These are phyloP conservation scores for Drosophila nikananu DNA, from an alignment of 1,140 invertebrate genomes.

Conservation along the genomic window DNA sequence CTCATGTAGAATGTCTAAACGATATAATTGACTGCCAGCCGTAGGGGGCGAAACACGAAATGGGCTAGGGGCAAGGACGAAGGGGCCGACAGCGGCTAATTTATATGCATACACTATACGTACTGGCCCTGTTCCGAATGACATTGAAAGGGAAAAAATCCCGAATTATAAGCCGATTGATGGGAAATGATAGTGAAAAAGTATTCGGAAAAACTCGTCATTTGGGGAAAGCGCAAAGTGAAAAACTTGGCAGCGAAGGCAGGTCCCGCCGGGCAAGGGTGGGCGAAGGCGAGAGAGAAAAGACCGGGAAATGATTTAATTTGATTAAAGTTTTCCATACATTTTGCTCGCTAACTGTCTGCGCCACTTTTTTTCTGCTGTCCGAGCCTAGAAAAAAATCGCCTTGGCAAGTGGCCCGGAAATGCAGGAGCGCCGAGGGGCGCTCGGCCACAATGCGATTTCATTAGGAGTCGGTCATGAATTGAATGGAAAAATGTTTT, in stretches of 20 bases:
- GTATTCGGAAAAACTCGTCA: conserved; percentile 20
- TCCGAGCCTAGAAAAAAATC: conserved; percentile 20
- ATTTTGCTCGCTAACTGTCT: conserved; percentile 39
- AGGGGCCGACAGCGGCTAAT: conserved; percentile 52
- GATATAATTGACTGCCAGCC: conserved; percentile 71
- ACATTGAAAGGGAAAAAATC: conserved; percentile 36
- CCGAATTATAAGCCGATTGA: conserved; percentile 44
- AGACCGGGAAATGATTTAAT: conserved; percentile 37
- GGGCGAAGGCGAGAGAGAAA: background rate
- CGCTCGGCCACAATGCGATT: conserved; percentile 39
- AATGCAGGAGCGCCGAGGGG: background rate
- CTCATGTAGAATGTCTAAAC: conserved; percentile 73
- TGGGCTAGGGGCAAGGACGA: conserved; percentile 35
- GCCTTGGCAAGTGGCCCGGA: conserved; percentile 41
- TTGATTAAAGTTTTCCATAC: conserved; percentile 67
- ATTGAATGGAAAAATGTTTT: conserved; percentile 58
- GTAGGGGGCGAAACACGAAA: conserved; percentile 12
- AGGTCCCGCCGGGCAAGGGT: background rate
- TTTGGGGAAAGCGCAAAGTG: conserved; percentile 9
- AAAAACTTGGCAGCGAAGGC: conserved; percentile 47
- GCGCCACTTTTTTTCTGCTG: conserved; percentile 45
- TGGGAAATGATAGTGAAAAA: conserved; percentile 40
- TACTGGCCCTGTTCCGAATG: conserved; percentile 19
- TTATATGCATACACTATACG: conserved; percentile 54
- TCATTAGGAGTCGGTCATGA: conserved; percentile 56